Conservation (phyloP, 2,113 vertebrate species). For the Scomber colias region DNA sequence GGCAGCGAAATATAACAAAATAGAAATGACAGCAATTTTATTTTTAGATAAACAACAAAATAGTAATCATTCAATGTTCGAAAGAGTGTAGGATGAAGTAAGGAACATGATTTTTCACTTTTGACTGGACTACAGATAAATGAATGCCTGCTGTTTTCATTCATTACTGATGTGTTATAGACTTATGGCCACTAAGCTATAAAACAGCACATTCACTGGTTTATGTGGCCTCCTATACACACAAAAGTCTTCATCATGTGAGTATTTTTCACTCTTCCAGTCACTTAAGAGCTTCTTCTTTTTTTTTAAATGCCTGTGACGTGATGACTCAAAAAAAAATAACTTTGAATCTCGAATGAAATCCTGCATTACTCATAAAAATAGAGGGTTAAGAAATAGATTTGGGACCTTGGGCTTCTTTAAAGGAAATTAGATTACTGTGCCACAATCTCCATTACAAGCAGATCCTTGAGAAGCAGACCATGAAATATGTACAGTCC, state of each 20-base stretch:
- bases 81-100: too few relatives aligned
- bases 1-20: too few relatives aligned
- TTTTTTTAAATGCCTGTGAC: neutral
- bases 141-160: neutral
- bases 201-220: neutral
- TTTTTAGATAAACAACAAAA: too few relatives aligned
- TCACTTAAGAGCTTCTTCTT: neutral
- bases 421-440: constrained; percentile 28
- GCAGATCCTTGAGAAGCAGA: neutral
- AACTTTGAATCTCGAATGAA: neutral
- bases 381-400: neutral
- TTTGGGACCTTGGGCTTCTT: neutral
- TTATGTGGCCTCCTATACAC: neutral
- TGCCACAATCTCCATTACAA: constrained; percentile 21
- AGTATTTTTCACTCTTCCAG: too few relatives aligned
- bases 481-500: neutral
- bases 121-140: too few relatives aligned
- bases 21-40: too few relatives aligned
- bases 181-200: neutral
- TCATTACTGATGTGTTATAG: neutral
- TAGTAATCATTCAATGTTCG: too few relatives aligned
- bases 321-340: neutral
- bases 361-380: neutral
- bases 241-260: neutral
- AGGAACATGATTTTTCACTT: too few relatives aligned